Percentiles rank a stretch among this genome's conserved stretches.
Conservation (phyloP, 2,797 vertebrate species). For the Furcifer pardalis region DNA sequence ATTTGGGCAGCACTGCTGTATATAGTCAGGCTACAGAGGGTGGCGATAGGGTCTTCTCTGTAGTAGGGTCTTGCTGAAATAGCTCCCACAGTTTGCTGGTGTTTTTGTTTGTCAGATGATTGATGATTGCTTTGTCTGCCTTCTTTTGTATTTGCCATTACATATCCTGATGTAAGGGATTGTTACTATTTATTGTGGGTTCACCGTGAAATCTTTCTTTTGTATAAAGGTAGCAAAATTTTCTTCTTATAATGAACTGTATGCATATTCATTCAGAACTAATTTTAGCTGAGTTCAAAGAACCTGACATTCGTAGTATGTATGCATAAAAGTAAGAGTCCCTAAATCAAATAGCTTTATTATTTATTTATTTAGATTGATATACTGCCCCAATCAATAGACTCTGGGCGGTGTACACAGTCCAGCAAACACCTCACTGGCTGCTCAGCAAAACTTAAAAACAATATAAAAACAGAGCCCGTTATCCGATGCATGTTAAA, state of each 20-base stretch:
- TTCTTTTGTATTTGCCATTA: neutral
- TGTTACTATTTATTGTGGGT: neutral
- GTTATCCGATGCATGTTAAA: neutral
- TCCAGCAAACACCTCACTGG: too few species aligned
- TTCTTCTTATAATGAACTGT: neutral
- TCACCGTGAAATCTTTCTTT: neutral
- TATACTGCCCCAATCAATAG: too few species aligned
- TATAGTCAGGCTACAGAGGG: too few species aligned
- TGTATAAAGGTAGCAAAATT: neutral
- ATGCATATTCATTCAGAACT: neutral
- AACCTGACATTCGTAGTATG: neutral
- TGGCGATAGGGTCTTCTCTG: neutral
- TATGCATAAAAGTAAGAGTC: neutral
- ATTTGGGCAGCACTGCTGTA: too few species aligned
- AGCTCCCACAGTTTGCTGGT: neutral
- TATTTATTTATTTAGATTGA: too few species aligned
- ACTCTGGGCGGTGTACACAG: too few species aligned
- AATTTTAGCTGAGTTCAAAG: neutral
- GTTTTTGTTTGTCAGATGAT: neutral
- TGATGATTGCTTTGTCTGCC: neutral
- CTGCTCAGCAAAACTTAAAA: too few species aligned
- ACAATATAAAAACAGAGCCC: too few species aligned
- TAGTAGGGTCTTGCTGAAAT: neutral
- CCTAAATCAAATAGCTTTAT: neutral
- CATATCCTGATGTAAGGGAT: neutral